Conservation (phyloP, 2,113 vertebrate genomes). For the Sinocyclocheilus anshuiensis region DNA sequence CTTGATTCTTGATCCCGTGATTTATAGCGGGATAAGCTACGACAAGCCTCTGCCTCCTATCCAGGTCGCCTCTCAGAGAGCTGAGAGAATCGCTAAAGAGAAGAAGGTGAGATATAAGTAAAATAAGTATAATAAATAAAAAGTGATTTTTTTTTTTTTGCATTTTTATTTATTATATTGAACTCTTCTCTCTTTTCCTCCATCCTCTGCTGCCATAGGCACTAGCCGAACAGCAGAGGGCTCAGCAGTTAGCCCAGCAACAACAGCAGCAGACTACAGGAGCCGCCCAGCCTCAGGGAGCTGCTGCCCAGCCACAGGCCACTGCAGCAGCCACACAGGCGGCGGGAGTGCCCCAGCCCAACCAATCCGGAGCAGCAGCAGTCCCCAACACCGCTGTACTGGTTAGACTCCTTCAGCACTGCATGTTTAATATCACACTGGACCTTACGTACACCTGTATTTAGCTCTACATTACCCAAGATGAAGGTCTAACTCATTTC, state of each 20-base stretch:
- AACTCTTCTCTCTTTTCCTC: neutral
- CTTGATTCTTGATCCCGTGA: neutral
- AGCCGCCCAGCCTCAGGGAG: slow-evolving; percentile 69
- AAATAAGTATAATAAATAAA: neutral
- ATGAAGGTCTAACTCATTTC: neutral
- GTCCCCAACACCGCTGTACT: slow-evolving; percentile 87
- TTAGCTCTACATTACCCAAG: neutral
- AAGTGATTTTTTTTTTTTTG: neutral
- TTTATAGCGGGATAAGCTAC: slow-evolving; percentile 86
- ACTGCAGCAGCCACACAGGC: slow-evolving; percentile 56
- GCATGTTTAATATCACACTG: neutral
- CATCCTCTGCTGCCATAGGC: slow-evolving; percentile 68
- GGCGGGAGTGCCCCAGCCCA: slow-evolving; percentile 78
- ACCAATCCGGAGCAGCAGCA: slow-evolving; percentile 78
- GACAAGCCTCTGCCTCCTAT: slow-evolving; percentile 90
- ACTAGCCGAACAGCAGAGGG: slow-evolving; percentile 87
- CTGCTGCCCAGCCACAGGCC: slow-evolving; percentile 71
- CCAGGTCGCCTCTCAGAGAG: slow-evolving; percentile 88
- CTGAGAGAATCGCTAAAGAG: slow-evolving; percentile 91
- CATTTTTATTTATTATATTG: neutral
- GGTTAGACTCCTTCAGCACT: slow-evolving; percentile 76
- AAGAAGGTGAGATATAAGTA: slow-evolving; percentile 78
- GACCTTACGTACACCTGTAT: neutral
- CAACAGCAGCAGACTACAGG: slow-evolving; percentile 77
- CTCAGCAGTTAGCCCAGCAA: slow-evolving; percentile 82